Evolutionary conservation across 53 echinoderm and acorn worm genomes (phyloP), one percentile per base, ranked within the genome.

Genomic region (Apostichopus leukothele): DNA sequence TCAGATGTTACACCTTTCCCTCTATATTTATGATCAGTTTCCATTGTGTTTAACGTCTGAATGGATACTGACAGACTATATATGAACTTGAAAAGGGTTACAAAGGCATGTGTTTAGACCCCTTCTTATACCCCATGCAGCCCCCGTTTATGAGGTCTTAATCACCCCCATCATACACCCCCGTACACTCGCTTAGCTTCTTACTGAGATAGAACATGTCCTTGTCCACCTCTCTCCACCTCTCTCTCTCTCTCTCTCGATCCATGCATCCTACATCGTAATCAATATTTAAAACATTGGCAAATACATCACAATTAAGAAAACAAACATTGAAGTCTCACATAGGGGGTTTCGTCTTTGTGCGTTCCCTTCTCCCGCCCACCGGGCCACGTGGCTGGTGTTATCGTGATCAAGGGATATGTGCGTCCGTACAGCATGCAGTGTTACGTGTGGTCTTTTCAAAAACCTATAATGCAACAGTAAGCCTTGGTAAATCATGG

Each of bases 231-330:
- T 68, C 18, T 68, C 68, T 25, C n/a, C n/a, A n/a, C n/a, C 25
- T 25, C 25, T 61, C 39, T 39, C 39, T 39, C 39, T 3, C 39
- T 39, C 39, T 39, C 39, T 39, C 39, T 39, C 39, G 39, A 39
- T 39, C 71, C 18, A 71, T 71, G 16, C 13, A 71, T 71, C 20
- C 71, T 71, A 71, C 71, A 71, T 71, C 20, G 81, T 81, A 54
- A 81, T 81, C 81, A 81, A 81, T 55, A 81, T 81, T 81, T 81
- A 81, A 81, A 81, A 81, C 81, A 54, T 81, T 81, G 81, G n/a
- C 81, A 81, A 81, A 81, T 81, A 54, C 59, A 81, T 81, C 81
- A 81, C 81, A 55, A 59, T 81, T 81, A 81, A 81, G 54, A 81
- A 81, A 81, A 81, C 81, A 81, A 81, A 81, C 81, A 22, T 54